Base-by-base conservation (phyloP, 2,113 vertebrate genomes). In the Cinclus mexicanus region DNA sequence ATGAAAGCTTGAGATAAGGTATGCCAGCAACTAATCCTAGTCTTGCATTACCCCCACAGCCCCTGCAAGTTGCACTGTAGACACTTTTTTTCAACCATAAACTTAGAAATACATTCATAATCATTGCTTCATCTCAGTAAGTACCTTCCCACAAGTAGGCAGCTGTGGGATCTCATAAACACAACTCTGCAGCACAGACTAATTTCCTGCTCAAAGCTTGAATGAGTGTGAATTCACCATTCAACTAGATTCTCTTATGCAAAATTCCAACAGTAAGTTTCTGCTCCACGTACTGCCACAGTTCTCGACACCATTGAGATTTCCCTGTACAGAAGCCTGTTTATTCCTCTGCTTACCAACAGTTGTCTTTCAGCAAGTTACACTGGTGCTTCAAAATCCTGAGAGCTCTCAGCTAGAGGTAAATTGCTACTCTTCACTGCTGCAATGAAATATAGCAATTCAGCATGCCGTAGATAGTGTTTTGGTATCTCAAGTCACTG, bases 401-500 rank as follows among this genome's bases (percentile, higher is more conserved):
- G 42, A 59, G 33, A 82, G 44, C 49, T 82, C 83, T 91, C 85
- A 71, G 60, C 68, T 75, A 86, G 68, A 44, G 47, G 59, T 60
- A 91, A 96, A 88, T 55, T 87, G 90, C 92, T 94, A 76, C 75
- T 7, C 12, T 59, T 90, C 84, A 69, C 42, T 47, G 26, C 55
- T 85, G 87, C 82, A 85, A 83, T 1, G 9, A 91, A 85, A 71
- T 41, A 72, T 0, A 88, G 78, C 84, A 95, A 83, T 95, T 95
- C 82, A 77, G 63, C 59, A n/a, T 14, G 46, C 50, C 0, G 0
- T 8, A 85, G 77, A 82, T 24, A 61, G 61, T 55, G 67, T 24
- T 95, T 89, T 63, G 74, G 61, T 82, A 89, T 57, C 93, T 88
- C 72, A 85, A 74, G 74, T 74, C 93, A 77, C 75, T 56, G 47